Percentiles rank a stretch among this genome's conserved stretches.
Evolutionary conservation across 1,140 invertebrate genomes (phyloP).

Genomic region (Scaptomyza hsui): DNA sequence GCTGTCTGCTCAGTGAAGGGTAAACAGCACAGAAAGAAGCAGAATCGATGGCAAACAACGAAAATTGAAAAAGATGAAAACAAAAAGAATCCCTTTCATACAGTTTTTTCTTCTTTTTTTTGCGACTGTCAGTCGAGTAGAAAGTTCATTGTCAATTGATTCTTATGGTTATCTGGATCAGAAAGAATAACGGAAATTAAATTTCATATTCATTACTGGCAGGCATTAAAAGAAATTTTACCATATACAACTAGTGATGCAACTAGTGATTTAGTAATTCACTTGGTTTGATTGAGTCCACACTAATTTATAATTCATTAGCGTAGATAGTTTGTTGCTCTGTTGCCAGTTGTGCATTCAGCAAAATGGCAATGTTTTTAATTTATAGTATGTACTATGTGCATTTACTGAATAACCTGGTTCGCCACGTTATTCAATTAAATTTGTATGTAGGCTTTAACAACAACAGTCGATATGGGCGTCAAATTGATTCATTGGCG

Average conservation of each 20-base stretch:
- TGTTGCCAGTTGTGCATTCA: not conserved
- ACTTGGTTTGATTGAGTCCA: not conserved
- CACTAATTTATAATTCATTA: constrained; percentile 23
- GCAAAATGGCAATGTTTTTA: constrained; percentile 12
- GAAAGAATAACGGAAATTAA: constrained; percentile 21
- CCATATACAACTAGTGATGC: too few species aligned
- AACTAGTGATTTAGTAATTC: not conserved
- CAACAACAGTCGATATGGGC: constrained; percentile 22
- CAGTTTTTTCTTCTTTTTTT: constrained; percentile 36
- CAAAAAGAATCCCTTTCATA: constrained; percentile 49
- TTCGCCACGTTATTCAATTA: constrained; percentile 62
- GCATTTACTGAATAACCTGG: constrained; percentile 48
- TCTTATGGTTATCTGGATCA: constrained; percentile 36
- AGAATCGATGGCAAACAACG: constrained; percentile 14
- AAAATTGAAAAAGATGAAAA: constrained; percentile 15
- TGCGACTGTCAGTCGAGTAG: constrained; percentile 42
- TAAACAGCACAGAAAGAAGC: constrained; percentile 42
- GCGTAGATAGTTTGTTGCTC: constrained; percentile 1
- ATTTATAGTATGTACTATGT: constrained; percentile 5
- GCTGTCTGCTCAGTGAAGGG: constrained; percentile 42
- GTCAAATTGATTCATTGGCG: constrained; percentile 33
- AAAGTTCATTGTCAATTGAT: constrained; percentile 80
- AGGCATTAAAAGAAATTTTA: constrained; percentile 14
- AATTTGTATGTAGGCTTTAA: constrained; percentile 61
- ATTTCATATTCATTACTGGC: constrained; percentile 15